phyloP scores from a whole-genome alignment of 2,113 vertebrate genomes.

The Phylloscopus whistleri region DNA sequence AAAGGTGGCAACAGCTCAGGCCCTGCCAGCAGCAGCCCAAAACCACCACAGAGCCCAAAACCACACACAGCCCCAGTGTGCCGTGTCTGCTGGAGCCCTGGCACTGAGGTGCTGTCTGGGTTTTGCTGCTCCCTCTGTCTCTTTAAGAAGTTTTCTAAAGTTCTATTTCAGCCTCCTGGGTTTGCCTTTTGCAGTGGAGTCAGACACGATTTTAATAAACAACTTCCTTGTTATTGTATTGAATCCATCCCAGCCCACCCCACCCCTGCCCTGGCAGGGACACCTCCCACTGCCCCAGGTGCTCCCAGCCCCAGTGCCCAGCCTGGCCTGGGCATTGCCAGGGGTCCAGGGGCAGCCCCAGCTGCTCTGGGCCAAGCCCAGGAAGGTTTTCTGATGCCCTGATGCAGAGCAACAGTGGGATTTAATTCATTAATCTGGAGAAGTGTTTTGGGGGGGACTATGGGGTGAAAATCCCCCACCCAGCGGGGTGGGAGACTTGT shows the following conservation, averaged over 20 bases:
- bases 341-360: neutral
- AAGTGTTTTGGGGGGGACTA: neutral
- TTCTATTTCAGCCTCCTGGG: too few species aligned
- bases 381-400: neutral
- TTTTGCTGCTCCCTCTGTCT: too few species aligned
- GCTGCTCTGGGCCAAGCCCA: neutral
- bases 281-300: neutral
- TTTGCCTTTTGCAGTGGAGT: too few species aligned
- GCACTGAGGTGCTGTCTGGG: too few species aligned
- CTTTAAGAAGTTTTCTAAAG: too few species aligned
- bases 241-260: rapidly evolving
- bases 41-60: too few species aligned
- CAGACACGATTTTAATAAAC: too few species aligned
- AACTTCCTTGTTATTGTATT: too few species aligned
- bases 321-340: neutral
- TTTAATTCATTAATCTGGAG: neutral
- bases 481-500: rapidly evolving
- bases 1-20: neutral
- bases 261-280: neutral
- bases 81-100: too few species aligned
- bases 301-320: neutral
- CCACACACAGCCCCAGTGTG: too few species aligned
- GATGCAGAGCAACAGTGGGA: rapidly evolving
- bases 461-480: neutral
- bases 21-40: too few species aligned